Evolutionary conservation across 2,888 invertebrate species (phyloP).

Genomic region (Phortica okadai): DNA sequence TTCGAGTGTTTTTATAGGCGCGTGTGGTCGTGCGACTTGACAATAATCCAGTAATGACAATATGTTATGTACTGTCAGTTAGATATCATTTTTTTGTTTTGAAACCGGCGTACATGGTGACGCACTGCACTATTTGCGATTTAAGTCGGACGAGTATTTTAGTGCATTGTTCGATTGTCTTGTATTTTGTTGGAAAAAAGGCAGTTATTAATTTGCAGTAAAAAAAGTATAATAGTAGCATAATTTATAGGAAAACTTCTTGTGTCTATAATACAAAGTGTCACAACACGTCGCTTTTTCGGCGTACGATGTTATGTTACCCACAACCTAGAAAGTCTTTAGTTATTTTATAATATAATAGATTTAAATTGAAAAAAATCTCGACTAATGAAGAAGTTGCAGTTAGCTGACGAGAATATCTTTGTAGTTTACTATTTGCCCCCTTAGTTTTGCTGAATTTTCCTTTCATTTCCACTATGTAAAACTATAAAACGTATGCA

Average conservation of each 20-base stretch:
- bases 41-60: constrained; percentile 54
- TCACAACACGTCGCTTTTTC: constrained; percentile 17
- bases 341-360: constrained; percentile 52
- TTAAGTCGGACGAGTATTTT: constrained; percentile 53
- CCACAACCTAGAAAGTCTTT: constrained; percentile 69
- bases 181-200: constrained; percentile 51
- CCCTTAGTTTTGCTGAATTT: constrained; percentile 1
- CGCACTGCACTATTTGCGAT: not conserved
- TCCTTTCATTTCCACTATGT: constrained; percentile 33
- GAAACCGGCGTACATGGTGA: not conserved
- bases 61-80: constrained; percentile 59
- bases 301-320: constrained; percentile 40
- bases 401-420: constrained; percentile 72
- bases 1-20: constrained; percentile 26
- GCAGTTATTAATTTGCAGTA: constrained; percentile 60
- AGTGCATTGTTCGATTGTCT: constrained; percentile 59
- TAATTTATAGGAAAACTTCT: constrained; percentile 56
- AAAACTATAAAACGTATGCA: constrained; percentile 44
- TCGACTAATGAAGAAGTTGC: constrained; percentile 76
- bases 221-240: constrained; percentile 50
- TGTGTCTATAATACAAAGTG: constrained; percentile 65
- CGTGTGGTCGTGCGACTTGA: constrained; percentile 45
- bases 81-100: constrained; percentile 45
- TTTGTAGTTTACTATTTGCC: constrained; percentile 54
- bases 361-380: constrained; percentile 49